These are phyloP conservation scores for Camarhynchus parvulus DNA, from an alignment of 2,113 vertebrate species.

Conservation along the genomic window DNA sequence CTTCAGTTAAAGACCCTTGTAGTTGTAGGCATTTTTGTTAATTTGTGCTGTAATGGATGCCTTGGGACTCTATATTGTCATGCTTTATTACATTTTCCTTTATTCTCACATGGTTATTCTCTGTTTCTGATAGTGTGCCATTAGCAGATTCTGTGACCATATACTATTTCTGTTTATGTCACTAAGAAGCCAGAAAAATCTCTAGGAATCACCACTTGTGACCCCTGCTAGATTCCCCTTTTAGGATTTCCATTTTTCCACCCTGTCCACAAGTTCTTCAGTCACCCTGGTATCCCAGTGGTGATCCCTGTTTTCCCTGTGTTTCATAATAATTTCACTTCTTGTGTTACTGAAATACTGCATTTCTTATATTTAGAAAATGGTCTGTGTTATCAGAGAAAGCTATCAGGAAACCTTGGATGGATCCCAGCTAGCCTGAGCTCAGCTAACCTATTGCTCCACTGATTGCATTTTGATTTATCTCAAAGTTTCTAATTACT, in stretches of 20 bases:
- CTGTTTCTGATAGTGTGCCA: neutral
- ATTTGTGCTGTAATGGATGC: neutral
- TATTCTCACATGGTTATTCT: neutral
- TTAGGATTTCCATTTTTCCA: neutral
- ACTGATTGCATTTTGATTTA: constrained; percentile 47
- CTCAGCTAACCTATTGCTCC: neutral
- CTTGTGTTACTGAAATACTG: neutral
- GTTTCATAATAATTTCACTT: neutral
- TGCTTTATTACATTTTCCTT: neutral
- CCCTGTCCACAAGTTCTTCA: neutral
- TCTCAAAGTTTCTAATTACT: constrained; percentile 18
- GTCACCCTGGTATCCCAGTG: neutral
- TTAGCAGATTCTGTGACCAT: neutral
- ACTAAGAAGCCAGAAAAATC: neutral
- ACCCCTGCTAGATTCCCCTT: neutral
- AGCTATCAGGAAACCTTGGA: neutral
- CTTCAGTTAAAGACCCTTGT: neutral
- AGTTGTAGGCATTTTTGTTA: neutral
- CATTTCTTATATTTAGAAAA: neutral
- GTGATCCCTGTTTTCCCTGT: neutral
- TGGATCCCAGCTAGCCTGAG: neutral
- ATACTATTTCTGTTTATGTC: neutral
- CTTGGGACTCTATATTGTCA: neutral
- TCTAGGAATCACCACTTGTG: rapidly evolving
- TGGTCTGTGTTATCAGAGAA: neutral